Percentiles rank a stretch among this genome's conserved stretches.
Evolutionary conservation across 92 coral and sea anemone species (phyloP).

Genomic region (Zoanthus solanderi): DNA sequence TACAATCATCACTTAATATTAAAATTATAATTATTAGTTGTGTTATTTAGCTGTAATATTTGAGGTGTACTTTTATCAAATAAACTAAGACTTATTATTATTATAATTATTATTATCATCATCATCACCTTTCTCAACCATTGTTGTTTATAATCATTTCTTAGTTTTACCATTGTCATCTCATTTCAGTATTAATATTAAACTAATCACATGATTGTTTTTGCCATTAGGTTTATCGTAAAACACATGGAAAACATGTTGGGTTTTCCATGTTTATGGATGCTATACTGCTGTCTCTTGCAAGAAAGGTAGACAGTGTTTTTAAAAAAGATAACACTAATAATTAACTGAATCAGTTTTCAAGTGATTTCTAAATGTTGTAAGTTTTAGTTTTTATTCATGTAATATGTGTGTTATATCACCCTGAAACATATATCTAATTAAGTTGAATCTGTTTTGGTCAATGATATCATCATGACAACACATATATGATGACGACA

Average conservation of each 20-base stretch:
- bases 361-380: not conserved
- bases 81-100: no score
- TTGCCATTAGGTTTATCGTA: slow-evolving; percentile 79
- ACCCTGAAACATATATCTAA: no score
- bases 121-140: not conserved
- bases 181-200: not conserved
- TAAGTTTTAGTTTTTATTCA: no score
- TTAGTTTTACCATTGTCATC: not conserved
- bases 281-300: slow-evolving; percentile 85
- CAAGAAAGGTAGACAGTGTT: slow-evolving; percentile 77
- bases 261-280: slow-evolving; percentile 99
- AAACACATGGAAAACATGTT: slow-evolving; percentile 95
- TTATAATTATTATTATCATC: not conserved
- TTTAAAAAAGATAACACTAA: not conserved
- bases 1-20: no score
- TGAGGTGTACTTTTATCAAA: no score
- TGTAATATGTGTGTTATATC: no score
- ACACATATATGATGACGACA: no score
- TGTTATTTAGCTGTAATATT: no score
- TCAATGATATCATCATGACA: no score
- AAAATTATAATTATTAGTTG: no score
- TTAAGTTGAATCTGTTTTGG: no score
- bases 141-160: no score
- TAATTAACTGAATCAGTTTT: not conserved
- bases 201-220: not conserved